These are phyloP conservation scores for Amiota mariae DNA, from an alignment of 2,888 invertebrate genomes.

Conservation along the genomic window DNA sequence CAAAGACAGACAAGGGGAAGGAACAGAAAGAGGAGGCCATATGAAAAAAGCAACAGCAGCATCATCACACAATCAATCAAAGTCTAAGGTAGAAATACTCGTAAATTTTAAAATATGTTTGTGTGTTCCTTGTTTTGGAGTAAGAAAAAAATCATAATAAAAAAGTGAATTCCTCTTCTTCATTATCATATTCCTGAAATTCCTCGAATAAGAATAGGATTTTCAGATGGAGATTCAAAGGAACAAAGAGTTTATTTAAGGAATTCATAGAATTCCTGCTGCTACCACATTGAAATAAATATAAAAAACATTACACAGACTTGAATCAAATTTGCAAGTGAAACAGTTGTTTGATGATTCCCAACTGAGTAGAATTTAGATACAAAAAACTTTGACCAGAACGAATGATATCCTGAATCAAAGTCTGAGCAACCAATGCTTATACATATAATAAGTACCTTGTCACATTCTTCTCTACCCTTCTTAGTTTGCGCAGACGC, in stretches of 20 bases:
- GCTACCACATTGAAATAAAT: neutral
- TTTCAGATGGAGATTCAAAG: no score
- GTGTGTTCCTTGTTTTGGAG: neutral
- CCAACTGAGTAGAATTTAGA: neutral
- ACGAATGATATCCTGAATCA: neutral
- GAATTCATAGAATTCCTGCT: neutral
- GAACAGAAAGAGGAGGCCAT: no score
- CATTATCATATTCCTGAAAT: no score
- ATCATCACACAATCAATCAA: slow-evolving; percentile 17
- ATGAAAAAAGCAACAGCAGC: no score
- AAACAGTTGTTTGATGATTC: neutral
- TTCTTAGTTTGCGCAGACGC: neutral
- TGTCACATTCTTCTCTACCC: no score
- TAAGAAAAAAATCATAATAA: no score
- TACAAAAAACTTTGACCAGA: neutral
- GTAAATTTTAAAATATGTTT: neutral
- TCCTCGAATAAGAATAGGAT: no score
- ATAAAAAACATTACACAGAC: no score
- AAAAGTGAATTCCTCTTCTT: no score
- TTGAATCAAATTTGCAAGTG: neutral
- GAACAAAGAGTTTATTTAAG: no score
- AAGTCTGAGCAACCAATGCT: no score
- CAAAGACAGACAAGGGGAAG: neutral
- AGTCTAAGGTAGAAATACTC: neutral
- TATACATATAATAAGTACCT: no score